Evolutionary conservation across 2,113 vertebrate genomes (phyloP), one percentile per base, ranked within the genome.

Genomic region (Otolemur garnettii): DNA sequence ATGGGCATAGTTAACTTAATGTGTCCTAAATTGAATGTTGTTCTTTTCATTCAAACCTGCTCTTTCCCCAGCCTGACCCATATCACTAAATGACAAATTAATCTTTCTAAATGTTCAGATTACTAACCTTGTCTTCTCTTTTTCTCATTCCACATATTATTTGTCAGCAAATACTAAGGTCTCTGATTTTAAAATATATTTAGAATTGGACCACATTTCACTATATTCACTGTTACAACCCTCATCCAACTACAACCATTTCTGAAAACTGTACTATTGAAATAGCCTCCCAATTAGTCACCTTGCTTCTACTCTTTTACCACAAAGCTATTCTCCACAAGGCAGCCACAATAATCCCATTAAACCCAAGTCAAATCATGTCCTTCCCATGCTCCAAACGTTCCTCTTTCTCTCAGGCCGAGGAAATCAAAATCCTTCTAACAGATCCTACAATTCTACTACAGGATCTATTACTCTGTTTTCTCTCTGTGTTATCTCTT

Each of bases 301-400:
- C 13, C 13, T 45, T 77, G 13, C 33, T 91, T 95, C 38, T 45
- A 89, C 17, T 28, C 21, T 81, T 78, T 22, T 53, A n/a, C 13
- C 14, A 14, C 72, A 71, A 5, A 88, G 62, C 30, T 66, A 59
- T 81, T 90, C 2, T 79, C 33, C 38, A 87, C 14, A 69, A 7
- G 81, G 7, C 2, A 82, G 33, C 45, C 55, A 90, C 7, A 87
- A 71, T 33, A 82, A 4, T 90, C 72, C 22, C 80, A 22, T 78
- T 45, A 86, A 93, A 86, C 78, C 69, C 79, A 88, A 95, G 35
- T 59, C 64, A 91, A 91, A 91, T 42, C 26, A 57, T 59, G 35
- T 28, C 62, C 89, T 7, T 92, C 45, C 14, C 45, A 21, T 78
- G n/a, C 18, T 87, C 11, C 60, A 96, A 95, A 84, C 22, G 11